Evolutionary conservation across 2,113 vertebrate species (phyloP).

Genomic region (Sebastes fasciatus): DNA sequence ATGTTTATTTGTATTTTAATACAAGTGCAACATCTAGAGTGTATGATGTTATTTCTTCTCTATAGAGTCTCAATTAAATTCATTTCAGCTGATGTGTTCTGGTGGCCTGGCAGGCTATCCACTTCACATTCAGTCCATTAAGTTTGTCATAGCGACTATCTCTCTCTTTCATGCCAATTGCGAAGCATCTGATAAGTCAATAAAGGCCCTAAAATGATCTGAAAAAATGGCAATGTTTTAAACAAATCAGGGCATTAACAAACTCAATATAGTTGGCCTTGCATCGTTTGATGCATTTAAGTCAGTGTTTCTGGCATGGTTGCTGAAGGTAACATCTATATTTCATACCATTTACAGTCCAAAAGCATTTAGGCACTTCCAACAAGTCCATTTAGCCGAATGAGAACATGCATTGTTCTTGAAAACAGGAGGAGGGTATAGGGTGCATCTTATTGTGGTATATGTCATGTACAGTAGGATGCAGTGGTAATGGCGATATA

Average conservation of each 20-base stretch:
- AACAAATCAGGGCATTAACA: constrained; percentile 10
- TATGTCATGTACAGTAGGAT: constrained; percentile 48
- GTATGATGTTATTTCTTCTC: background rate
- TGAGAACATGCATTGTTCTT: constrained; percentile 33
- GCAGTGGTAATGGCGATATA: constrained; percentile 22
- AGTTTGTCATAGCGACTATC: background rate
- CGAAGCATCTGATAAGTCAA: constrained; percentile 6
- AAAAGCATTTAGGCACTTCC: constrained; percentile 5
- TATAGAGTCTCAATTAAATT: background rate
- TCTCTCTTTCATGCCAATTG: constrained; percentile 7
- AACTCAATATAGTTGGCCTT: background rate
- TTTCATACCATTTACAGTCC: background rate
- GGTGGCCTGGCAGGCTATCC: background rate
- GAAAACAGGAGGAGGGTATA: constrained; percentile 8
- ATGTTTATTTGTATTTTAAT: background rate
- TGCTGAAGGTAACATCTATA: constrained; percentile 1
- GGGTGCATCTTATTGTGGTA: constrained; percentile 42
- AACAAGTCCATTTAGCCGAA: constrained; percentile 19
- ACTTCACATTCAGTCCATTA: constrained; percentile 15
- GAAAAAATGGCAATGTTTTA: constrained; percentile 1
- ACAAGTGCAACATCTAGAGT: background rate
- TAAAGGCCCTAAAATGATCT: background rate
- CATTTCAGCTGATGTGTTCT: background rate
- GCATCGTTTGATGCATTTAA: constrained; percentile 11
- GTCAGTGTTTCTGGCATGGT: background rate